Evolutionary conservation across 92 coral and sea anemone genomes (phyloP), one percentile per base, ranked within the genome.

Genomic region (Palythoa grandis): DNA sequence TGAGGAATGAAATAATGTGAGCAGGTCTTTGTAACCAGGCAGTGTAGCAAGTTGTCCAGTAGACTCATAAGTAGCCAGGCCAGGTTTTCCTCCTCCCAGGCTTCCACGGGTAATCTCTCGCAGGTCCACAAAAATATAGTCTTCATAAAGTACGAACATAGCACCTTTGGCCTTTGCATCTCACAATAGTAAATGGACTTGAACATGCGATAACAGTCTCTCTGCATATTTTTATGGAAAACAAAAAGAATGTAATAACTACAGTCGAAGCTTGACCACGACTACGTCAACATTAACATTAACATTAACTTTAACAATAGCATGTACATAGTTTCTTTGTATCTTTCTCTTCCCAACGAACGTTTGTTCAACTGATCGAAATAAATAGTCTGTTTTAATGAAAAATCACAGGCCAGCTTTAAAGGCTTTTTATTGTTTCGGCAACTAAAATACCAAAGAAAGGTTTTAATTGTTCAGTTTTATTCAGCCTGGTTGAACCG

Each of bases 71-170:
- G 76, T 53, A 89, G 60, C 58, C 83, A 88, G 82, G 92, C 86
- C 88, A 77, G 52, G 52, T 89, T 85, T 13, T 70, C 38, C 69
- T 78, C 89, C 15, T 70, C 87, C 92, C 92, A 89, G 66, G 74
- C 47, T 29, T 60, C 70, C 54, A 80, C 57, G 25, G 92, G 92
- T 43, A 89, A 71, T 79, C 86, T 89, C 72, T 89, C 92, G 61
- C 92, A 89, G 2, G 89, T 83, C 92, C 92, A 89, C 74, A 89
- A 70, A 82, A 89, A 89, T 63, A 89, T 89, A 37, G 88, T 89
- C 72, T 89, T 89, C 83, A 89, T 66, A 86, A 77, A 86, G 65
- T 88, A 88, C 11, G 91, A 89, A 39, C 89, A 85, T 20, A 89
- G 58, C 2, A 89, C 88, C 22, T 89, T 89, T 2, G 92, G 92